Base-by-base conservation (phyloP, 2,113 vertebrate species). In the Solea solea region DNA sequence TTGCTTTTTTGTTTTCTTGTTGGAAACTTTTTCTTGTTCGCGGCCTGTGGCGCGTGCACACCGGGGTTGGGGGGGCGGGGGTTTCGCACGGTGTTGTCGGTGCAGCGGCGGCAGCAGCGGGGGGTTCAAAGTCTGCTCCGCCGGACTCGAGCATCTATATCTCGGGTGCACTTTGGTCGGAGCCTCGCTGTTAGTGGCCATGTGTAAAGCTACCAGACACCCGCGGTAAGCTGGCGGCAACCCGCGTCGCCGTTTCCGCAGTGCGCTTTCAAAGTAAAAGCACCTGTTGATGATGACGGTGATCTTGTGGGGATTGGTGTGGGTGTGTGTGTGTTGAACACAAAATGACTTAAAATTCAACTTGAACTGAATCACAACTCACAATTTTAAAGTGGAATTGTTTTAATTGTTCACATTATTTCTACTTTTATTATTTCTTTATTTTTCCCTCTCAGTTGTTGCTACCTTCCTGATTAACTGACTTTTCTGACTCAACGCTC, bases 81-180 rank as follows among this genome's bases (percentile, higher is more conserved):
- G n/a, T n/a, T n/a, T 15, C 21, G 67, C 73, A 67, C 9, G 55
- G 53, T 7, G 64, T 54, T 6, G 74, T 67, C 2, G n/a, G 12
- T 57, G 75, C 52, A 39, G 61, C 48, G 21, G 21, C 8, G 40
- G 39, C n/a, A n/a, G 40, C 2, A n/a, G 15, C 0, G 11, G 56
- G 41, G 80, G 82, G 88, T 55, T 86, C 80, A 91, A 90, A 91
- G 87, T 90, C 84, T 86, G 81, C 75, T 39, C 54, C 14, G 82
- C 89, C 88, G 77, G 77, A 77, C 78, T 67, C 75, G 90, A 93
- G 93, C 93, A 94, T 94, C 92, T 87, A 82, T 92, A 92, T 94
- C 92, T 89, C 81, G 88, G 82, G 64, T 92, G 93, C 88, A 93
- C 93, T 94, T 93, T 92, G 92, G 90, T 88, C 92, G 77, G 72